Base-by-base conservation (phyloP, 2,113 vertebrate genomes). In the Paratilapia polleni region DNA sequence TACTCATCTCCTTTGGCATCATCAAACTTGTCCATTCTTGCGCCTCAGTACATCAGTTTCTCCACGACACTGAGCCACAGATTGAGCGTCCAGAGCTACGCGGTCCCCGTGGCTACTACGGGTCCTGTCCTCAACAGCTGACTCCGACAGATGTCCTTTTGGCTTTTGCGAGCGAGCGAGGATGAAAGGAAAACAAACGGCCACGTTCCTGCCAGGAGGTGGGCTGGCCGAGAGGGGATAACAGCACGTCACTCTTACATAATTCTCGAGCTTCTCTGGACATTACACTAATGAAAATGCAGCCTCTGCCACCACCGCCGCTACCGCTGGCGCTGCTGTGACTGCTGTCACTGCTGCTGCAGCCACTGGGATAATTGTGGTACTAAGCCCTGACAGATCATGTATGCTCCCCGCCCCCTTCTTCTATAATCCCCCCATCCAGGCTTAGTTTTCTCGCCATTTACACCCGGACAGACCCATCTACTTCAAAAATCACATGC, bases 221-320 rank as follows among this genome's bases (percentile, higher is more conserved):
- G 83, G 91, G 92, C 82, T 7, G 91, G 77, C 61, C 43, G 31
- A 61, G 80, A 31, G 80, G 64, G 90, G 91, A 93, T 89, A 93
- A 83, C 86, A 57, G 74, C 89, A 92, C 93, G 93, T 96, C 96
- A 95, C 78, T 91, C 93, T 98, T 98, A 97, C 87, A 83, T 96
- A 97, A 97, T 95, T 95, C 82, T 84, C 86, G 80, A 89, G 47
- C 95, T 96, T 91, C 96, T 97, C 89, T 94, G 94, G 96, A 96
- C 95, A 96, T 97, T 96, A 96, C 95, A 95, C 95, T 97, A 97
- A 97, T 96, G 96, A 97, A 97, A 97, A 96, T 78, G 91, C 96
- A 82, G 89, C 84, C 85, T 82, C 73, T 88, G 94, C 96, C 87
- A 63, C 81, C 66, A 57, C 36, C 12, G 15, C 66, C 43, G 6